A percentile compares a stretch with the other conserved stretches of the same genome.
Conservation (phyloP, 2,113 vertebrate species). For the zebrafish (Danio rerio) region GRCz12tu NC_133190.1:3574001-3574500, state of each 20-base stretch:
- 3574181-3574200: conserved; percentile 5
- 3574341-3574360: conserved; percentile 40
- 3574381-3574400: conserved; percentile 37
- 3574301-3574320: conserved; percentile 47
- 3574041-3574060: conserved; percentile 37
- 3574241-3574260: conserved; percentile 34
- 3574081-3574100: conserved; percentile 41
- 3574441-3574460: too few relatives aligned
- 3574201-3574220: conserved; percentile 46
- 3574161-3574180: conserved; percentile 20
- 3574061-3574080: conserved; percentile 10
- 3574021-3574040: conserved; percentile 25
- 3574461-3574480: too few relatives aligned
- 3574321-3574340: conserved; percentile 51
- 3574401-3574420: conserved; percentile 47
- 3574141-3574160: conserved; percentile 22
- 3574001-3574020: conserved; percentile 20
- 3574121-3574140: conserved; percentile 34
- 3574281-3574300: conserved; percentile 43
- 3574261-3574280: conserved; percentile 46
- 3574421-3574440: too few relatives aligned
- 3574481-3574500: too few relatives aligned
- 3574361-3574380: conserved; percentile 54
- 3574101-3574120: conserved; percentile 19
- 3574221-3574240: conserved; percentile 42